Base-by-base conservation (phyloP, 2,113 vertebrate species). In the Seriola aureovittata region DNA sequence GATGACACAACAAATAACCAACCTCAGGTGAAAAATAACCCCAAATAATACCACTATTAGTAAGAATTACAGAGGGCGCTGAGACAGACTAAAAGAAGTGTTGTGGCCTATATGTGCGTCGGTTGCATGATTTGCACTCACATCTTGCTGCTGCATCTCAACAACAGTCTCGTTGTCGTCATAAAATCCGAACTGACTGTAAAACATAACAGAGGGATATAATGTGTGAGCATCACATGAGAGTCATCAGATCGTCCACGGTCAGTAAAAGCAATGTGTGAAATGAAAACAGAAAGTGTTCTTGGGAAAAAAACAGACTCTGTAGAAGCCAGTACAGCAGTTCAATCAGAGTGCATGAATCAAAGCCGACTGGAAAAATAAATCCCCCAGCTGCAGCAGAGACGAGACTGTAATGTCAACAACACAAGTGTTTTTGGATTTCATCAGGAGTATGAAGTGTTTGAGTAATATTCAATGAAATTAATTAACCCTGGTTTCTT, bases 171-270 rank as follows among this genome's bases (percentile, higher is more conserved):
- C 97, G 0, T 97, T 97, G 78, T 95, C 89, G 50, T 98, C 94
- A 46, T 96, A 98, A 93, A 98, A 98, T 70, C 96, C 97, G 85
- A 98, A 98, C 91, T 97, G 96, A 87, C 97, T 98, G 88, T 38
- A 93, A 77, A 90, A 63, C 29, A 73, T 0, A 23, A 62, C 5
- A 58, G 10, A 57, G 4, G 12, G 21, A 62, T 12, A 10, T 50
- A 4, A 65, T 0, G 58, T 67, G 73, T 86, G 67, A 87, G 70
- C 54, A 16, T 78, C 86, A 88, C 63, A 80, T 60, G 76, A 86
- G 38, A 60, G 58, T 87, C 88, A 90, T 52, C 54, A 38, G 80
- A 79, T 75, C 36, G 42, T n/a, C 23, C 25, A 69, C 48, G 74
- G 29, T 4, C 8, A 16, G 17, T 71, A 40, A 23, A 81, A 50